Evolutionary conservation across 2,113 vertebrate genomes (phyloP).

Genomic region (Dinomys branickii): DNA sequence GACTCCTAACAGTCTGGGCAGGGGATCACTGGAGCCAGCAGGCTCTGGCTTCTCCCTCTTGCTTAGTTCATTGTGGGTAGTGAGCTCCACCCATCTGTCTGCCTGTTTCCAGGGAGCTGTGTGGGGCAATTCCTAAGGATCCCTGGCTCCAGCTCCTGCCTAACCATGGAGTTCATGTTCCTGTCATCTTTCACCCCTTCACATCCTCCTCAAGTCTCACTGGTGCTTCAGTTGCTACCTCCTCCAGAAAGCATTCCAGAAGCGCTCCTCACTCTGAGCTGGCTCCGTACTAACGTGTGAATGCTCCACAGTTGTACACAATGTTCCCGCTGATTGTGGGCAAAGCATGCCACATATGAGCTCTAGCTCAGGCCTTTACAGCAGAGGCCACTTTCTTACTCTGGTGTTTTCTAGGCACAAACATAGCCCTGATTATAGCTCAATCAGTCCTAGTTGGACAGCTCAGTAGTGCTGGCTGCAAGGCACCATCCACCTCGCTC

Average conservation of each 20-base stretch:
- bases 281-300: accelerated
- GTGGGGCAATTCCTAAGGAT: not conserved
- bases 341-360: not conserved
- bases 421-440: accelerated
- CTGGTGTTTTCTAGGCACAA: not conserved
- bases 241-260: not conserved
- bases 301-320: not conserved
- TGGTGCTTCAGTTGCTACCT: not conserved
- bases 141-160: not conserved
- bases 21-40: not conserved
- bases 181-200: not conserved
- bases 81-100: not conserved
- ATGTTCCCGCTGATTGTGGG: not conserved
- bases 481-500: not conserved
- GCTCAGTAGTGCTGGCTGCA: not conserved
- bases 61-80: not conserved
- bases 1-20: not conserved
- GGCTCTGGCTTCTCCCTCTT: not conserved
- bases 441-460: not conserved
- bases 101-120: not conserved
- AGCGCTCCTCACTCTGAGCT: not conserved
- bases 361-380: not conserved
- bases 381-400: not conserved
- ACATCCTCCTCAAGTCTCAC: not conserved
- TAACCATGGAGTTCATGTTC: not conserved